Conservation (phyloP, 2,888 invertebrate species). For the Hydrotaea diabolus region DNA sequence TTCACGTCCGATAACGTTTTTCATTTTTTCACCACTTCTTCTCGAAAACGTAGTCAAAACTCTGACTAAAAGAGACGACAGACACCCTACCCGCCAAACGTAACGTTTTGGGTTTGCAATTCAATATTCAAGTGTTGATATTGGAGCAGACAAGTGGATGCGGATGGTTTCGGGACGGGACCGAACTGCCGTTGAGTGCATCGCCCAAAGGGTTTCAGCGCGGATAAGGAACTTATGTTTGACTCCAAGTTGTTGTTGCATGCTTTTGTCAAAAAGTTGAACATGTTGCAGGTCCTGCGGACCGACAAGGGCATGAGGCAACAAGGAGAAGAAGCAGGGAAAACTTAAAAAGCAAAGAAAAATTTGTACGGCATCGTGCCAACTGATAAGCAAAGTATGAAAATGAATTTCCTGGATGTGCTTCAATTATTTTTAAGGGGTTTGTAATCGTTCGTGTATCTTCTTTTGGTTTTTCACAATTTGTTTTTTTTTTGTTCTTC, state of each 20-base stretch:
- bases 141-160: conserved; percentile 49
- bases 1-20: conserved; percentile 65
- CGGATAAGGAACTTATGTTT: conserved; percentile 31
- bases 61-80: neutral
- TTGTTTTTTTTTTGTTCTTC: conserved; percentile 1
- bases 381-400: conserved; percentile 67
- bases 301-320: neutral
- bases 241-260: conserved; percentile 19
- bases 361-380: conserved; percentile 54
- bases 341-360: conserved; percentile 7
- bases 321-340: neutral
- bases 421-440: conserved; percentile 66
- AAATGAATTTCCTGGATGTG: conserved; percentile 67
- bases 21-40: conserved; percentile 56
- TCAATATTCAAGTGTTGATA: conserved; percentile 62
- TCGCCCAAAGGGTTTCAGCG: neutral
- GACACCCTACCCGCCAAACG: neutral
- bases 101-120: conserved; percentile 39
- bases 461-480: conserved; percentile 51
- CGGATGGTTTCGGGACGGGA: conserved; percentile 13
- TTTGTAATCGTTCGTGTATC: conserved; percentile 59
- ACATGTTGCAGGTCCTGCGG: neutral
- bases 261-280: conserved; percentile 44
- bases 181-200: neutral
- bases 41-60: neutral